phyloP scores from a whole-genome alignment of 2,113 vertebrate species.

The Sigmodon hispidus region DNA sequence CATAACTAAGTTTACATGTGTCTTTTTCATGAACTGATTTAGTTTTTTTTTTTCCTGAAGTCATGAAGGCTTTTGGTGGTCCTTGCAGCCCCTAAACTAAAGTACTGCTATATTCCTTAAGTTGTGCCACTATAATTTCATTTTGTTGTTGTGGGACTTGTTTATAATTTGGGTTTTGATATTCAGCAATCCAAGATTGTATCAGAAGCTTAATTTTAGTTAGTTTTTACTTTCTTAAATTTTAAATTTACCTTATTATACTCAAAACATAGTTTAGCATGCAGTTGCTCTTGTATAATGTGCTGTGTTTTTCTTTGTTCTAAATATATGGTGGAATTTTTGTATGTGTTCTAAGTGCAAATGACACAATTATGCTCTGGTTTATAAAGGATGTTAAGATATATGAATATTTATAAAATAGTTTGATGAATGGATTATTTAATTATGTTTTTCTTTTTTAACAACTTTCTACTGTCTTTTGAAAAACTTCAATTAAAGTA shows the following conservation, averaged over 20 bases:
- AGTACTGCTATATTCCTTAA: background rate
- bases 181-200: background rate
- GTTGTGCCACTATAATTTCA: background rate
- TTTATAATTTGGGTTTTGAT: background rate
- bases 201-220: background rate
- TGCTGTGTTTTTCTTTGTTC: background rate
- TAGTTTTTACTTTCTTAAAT: background rate
- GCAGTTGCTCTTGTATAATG: background rate
- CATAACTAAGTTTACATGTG: background rate
- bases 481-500: constrained; percentile 47
- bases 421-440: background rate
- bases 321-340: background rate
- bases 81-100: background rate
- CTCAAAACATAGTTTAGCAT: background rate
- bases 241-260: constrained; percentile 1
- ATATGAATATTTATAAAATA: background rate
- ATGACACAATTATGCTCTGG: background rate
- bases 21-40: background rate
- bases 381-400: background rate
- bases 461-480: constrained; percentile 16
- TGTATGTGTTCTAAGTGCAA: background rate
- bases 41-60: background rate
- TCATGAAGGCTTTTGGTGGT: background rate
- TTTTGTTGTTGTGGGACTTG: background rate
- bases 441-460: constrained; percentile 23